A percentile compares a stretch with the other conserved stretches of the same genome.
Conservation (phyloP, 2,888 invertebrate genomes). For the Gnatocerus cornutus region DNA sequence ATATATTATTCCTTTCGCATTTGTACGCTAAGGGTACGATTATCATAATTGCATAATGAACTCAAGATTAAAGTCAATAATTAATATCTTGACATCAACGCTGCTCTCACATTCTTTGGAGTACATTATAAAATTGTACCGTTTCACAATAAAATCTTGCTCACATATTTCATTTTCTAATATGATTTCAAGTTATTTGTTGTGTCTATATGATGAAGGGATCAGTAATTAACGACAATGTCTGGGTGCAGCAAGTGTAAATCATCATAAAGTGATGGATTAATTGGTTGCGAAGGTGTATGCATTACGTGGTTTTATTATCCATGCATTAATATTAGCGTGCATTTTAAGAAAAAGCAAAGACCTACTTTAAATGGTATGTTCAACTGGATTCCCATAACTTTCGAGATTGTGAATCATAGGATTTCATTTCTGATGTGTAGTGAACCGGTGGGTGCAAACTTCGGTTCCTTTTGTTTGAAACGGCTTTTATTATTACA, state of each 20-base stretch:
- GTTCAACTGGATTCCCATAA: not conserved
- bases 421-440: no score
- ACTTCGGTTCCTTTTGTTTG: no score
- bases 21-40: no score
- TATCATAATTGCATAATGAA: no score
- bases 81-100: no score
- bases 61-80: no score
- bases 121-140: no score
- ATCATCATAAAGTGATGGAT: conserved; percentile 10
- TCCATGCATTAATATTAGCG: not conserved
- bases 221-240: conserved; percentile 11
- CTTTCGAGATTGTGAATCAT: not conserved
- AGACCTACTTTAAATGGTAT: not conserved
- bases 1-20: no score
- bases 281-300: conserved; percentile 13
- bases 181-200: not conserved
- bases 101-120: no score
- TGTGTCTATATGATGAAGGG: not conserved
- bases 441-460: no score
- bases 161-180: not conserved
- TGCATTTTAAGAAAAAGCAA: not conserved
- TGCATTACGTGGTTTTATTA: conserved; percentile 7
- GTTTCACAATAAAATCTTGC: no score
- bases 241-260: conserved; percentile 7
- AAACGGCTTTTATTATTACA: no score